Percentiles rank a stretch among this genome's conserved stretches.
phyloP scores from a whole-genome alignment of 23 tunicate species.

The Trididemnum nubilum region DNA sequence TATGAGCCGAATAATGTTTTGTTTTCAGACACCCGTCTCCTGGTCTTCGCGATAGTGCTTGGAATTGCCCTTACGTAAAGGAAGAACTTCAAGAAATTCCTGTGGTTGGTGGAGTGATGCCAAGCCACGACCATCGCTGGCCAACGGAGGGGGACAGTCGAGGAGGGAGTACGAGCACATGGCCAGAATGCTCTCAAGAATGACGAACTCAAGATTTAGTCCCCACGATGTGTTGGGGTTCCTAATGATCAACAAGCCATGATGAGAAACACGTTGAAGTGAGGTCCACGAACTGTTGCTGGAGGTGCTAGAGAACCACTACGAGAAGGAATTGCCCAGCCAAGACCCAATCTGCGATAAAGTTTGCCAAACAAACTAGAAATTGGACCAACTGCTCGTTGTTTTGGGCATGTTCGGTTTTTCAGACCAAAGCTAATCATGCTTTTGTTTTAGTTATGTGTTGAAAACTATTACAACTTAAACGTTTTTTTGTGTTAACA shows the following conservation, averaged over 20 bases:
- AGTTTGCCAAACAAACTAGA: no score
- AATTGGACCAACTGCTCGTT: no score
- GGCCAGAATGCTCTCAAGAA: constrained; percentile 25
- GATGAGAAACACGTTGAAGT: background rate
- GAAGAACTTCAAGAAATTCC: constrained; percentile 86
- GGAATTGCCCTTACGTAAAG: constrained; percentile 43
- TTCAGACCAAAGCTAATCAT: no score
- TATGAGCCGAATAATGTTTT: no score
- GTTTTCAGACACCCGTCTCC: constrained; percentile 41
- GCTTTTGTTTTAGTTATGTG: no score
- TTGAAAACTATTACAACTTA: no score
- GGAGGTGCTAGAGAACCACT: no score
- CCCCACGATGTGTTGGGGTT: background rate
- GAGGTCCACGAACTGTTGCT: constrained; percentile 11
- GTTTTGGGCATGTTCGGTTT: no score
- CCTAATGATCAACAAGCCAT: constrained; percentile 1
- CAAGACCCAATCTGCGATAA: no score
- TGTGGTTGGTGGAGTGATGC: constrained; percentile 72
- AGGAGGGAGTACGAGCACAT: constrained; percentile 35
- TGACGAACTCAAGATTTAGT: constrained; percentile 35
- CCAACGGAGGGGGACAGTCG: constrained; percentile 38
- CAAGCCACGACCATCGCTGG: constrained; percentile 77
- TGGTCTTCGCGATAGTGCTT: constrained; percentile 4
- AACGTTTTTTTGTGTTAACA: no score
- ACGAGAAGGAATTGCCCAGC: no score